Evolutionary conservation across 2,797 vertebrate species (phyloP), one percentile per base, ranked within the genome.

Genomic region (Hippoglossus hippoglossus): DNA sequence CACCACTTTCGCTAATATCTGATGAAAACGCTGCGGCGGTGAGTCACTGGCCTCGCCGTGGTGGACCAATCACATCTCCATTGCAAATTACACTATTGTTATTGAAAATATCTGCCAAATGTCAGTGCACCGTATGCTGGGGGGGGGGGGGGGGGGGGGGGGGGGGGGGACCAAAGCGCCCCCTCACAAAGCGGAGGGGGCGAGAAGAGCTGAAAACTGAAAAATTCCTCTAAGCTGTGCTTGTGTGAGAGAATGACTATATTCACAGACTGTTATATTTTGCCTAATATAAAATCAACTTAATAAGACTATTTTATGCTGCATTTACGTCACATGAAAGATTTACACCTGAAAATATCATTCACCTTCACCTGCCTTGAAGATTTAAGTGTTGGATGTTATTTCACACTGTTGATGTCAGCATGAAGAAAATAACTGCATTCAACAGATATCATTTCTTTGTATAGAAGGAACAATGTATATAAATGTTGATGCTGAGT

Each of bases 61-160:
- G 55, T 26, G 49, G 71, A 63, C 71, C 82, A 57, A 77, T 73
- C 77, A 10, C 71, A 89, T 89, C 87, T 86, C 71, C 71, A 86
- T 78, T 82, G 75, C 84, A 88, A 85, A 90, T 88, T 6, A 39
- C 26, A n/a, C 24, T 22, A 46, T 79, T 79, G 74, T 46, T 49
- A 49, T 21, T 26, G 52, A 70, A 52, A 72, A 67, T 44, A 49
- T 77, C 15, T 39, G 34, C 46, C 51, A 83, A 88, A 88, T 81
- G 86, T 81, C 86, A 87, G 67, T 0, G 70, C 52, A n/a, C 55
- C 36, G n/a, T 53, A 71, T 44, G 73, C 41, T 52, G 1, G 12
- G 24, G 28, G 56, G 58, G 18, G n/a, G n/a, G n/a, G n/a, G n/a
- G n/a, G 11, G 13, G 39, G 39, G 9, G 39, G 39, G 36, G 36